phyloP scores from a whole-genome alignment of 1,140 invertebrate species.

The Hypothenemus hampei region DNA sequence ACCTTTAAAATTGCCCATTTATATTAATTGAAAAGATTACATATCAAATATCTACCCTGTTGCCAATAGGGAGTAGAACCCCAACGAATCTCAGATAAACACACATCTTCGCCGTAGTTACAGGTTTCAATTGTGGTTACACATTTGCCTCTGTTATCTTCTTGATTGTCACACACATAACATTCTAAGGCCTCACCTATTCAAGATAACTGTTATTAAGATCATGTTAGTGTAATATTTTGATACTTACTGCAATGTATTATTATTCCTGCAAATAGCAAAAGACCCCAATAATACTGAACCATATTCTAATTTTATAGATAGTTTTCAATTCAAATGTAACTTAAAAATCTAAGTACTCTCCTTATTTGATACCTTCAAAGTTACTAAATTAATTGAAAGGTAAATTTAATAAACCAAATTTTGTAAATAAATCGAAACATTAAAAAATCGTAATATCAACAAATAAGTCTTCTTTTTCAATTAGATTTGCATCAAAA shows the following conservation, averaged over 20 bases:
- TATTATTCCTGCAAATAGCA: too few relatives aligned
- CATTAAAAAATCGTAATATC: too few relatives aligned
- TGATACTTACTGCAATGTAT: background rate
- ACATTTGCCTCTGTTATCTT: conserved; percentile 91
- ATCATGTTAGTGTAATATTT: too few relatives aligned
- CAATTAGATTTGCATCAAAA: too few relatives aligned
- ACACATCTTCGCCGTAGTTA: conserved; percentile 79
- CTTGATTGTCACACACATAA: conserved; percentile 90
- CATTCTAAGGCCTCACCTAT: conserved; percentile 76
- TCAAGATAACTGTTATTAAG: too few relatives aligned
- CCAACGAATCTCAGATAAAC: conserved; percentile 85
- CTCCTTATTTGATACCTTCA: too few relatives aligned
- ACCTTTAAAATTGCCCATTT: too few relatives aligned
- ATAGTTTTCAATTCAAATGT: too few relatives aligned
- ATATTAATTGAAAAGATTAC: background rate
- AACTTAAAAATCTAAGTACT: too few relatives aligned
- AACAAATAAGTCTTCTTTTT: too few relatives aligned
- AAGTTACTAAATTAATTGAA: background rate
- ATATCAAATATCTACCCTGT: conserved; percentile 52
- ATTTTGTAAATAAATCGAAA: background rate
- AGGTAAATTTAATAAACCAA: background rate
- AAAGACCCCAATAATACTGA: too few relatives aligned
- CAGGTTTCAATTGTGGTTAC: conserved; percentile 88
- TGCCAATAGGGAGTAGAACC: conserved; percentile 93
- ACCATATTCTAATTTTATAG: too few relatives aligned